A percentile compares a stretch with the other conserved stretches of the same genome.
Evolutionary conservation across 2,113 vertebrate genomes (phyloP).

Genomic region (Elephantulus edwardii): DNA sequence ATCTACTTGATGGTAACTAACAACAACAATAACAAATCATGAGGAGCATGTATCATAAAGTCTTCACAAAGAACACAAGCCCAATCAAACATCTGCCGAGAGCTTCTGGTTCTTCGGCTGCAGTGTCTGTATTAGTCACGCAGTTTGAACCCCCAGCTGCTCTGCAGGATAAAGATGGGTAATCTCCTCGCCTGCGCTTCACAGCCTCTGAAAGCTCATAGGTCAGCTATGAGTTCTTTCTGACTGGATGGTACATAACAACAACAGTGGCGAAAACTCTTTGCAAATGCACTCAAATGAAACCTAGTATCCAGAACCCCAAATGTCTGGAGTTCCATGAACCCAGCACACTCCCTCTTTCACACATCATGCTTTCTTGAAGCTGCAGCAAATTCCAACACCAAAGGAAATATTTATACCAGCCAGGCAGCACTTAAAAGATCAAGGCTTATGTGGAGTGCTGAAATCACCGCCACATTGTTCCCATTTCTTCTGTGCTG

Average conservation of each 20-base stretch:
- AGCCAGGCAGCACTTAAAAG: conserved; percentile 13
- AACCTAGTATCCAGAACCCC: not conserved
- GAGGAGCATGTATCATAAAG: not conserved
- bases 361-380: not conserved
- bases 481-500: not conserved
- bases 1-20: not conserved
- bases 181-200: no score
- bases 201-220: no score
- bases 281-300: not conserved
- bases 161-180: no score
- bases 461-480: conserved; percentile 6
- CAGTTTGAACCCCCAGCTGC: no score
- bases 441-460: not conserved
- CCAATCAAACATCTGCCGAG: conserved; percentile 49
- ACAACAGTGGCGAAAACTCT: not conserved
- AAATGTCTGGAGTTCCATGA: not conserved
- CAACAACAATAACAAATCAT: not conserved
- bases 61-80: not conserved
- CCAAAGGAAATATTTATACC: conserved; percentile 46
- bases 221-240: no score
- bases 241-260: no score
- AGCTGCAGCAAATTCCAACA: not conserved
- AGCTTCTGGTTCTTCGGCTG: not conserved
- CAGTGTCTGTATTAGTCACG: not conserved
- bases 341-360: conserved; percentile 8